Percentiles rank a stretch among this genome's conserved stretches.
Conservation (phyloP, 2,797 vertebrate species). For the Halcyon leucocephala region DNA sequence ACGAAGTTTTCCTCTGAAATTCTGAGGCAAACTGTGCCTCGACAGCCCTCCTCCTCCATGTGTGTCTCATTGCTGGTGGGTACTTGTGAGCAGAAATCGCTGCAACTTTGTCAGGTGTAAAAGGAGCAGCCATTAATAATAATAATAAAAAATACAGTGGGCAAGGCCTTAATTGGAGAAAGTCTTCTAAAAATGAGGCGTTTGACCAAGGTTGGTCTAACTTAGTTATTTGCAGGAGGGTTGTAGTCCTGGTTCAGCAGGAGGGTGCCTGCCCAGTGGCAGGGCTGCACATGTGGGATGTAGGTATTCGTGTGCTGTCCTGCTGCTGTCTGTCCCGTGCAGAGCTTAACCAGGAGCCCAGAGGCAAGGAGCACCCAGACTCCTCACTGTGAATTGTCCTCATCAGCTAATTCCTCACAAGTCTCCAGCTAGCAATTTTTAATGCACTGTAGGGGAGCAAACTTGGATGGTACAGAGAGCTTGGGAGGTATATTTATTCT, state of each 20-base stretch:
- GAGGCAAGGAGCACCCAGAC: fast-evolving
- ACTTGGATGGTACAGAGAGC: neutral
- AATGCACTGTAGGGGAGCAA: fast-evolving
- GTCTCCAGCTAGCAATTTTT: neutral
- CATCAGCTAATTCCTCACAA: neutral
- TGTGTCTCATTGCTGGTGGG: neutral
- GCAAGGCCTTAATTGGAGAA: neutral
- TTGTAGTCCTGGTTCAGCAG: neutral
- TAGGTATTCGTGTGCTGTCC: fast-evolving
- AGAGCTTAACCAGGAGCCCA: fast-evolving
- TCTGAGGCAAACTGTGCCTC: neutral
- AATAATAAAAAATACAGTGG: neutral
- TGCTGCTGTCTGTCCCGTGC: fast-evolving
- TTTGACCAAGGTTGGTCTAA: neutral
- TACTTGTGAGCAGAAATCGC: neutral
- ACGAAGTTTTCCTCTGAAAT: neutral
- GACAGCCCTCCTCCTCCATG: neutral
- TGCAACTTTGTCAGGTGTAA: neutral
- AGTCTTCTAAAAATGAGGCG: neutral
- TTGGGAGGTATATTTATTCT: neutral
- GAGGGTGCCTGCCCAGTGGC: neutral
- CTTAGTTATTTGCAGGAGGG: neutral
- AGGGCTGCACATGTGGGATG: fast-evolving
- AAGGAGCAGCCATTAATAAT: neutral
- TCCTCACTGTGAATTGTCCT: neutral